Evolutionary conservation across 2,888 invertebrate species (phyloP), one percentile per base, ranked within the genome.

Genomic region (Plemyria rubiginata): DNA sequence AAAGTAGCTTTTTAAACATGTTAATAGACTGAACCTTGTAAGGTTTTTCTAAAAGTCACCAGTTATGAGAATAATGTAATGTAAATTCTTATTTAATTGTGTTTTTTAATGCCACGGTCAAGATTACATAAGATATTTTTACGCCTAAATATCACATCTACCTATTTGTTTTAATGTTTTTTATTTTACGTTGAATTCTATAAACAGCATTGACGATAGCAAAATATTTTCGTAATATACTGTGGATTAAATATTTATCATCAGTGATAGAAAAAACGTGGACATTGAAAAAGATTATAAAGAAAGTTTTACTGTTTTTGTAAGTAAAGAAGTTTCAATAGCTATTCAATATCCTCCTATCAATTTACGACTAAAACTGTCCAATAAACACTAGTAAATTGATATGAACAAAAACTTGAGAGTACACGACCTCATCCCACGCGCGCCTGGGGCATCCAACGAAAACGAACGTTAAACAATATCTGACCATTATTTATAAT

Each of bases 401-500:
- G 43, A 63, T 63, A 60, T 56, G 63, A 66, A 66, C 59, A 65
- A 67, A 62, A 64, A 69, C 64, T 49, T 36, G 51, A 59, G 22
- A 48, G 29, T 29, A 52, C 60, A 50, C 54, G 54, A 45, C 49
- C 48, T 60, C 51, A 36, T 59, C 60, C 54, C 67, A 62, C 55
- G 60, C 60, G 15, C 54, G 72, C 77, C 74, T 62, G 73, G 68
- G 77, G 77, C 79, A 71, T 68, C 75, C 55, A 83, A 84, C 72
- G 85, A 86, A 86, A 87, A 79, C 82, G 86, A 88, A 86, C 77
- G 74, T 73, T 73, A 79, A 82, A 86, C 85, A 87, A 82, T 86
- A 87, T 84, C 77, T 76, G 74, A 78, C 70, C 75, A 67, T 54
- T 62, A 66, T 58, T 67, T 65, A 80, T 50, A 86, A 85, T 86